Evolutionary conservation across 2,888 invertebrate species (phyloP), one percentile per base, ranked within the genome.

Genomic region (Lithophane leautieri): DNA sequence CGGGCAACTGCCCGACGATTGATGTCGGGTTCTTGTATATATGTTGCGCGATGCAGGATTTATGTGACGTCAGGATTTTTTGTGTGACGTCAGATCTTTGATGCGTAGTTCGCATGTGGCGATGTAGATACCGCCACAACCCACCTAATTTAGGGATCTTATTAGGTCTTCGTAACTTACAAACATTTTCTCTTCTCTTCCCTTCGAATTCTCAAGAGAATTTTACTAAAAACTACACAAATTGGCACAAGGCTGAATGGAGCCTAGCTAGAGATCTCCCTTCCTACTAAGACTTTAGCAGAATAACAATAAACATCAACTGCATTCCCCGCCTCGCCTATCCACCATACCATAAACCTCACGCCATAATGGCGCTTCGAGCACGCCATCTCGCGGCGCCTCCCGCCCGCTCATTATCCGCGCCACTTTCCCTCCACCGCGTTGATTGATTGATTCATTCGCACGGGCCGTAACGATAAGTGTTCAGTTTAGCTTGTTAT

Each of bases 401-500:
- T 80, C 81, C 83, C 86, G 84, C 90, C 84, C 88, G 86, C 92
- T 93, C 93, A 93, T 93, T 93, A 93, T 80, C 83, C 89, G 84
- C 86, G 82, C 83, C 85, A 83, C 86, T 87, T 86, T 84, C 86
- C 89, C 85, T 87, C 87, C 83, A 82, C 85, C 83, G 76, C 83
- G 89, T 86, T 91, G 90, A 91, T 92, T 93, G 93, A 94, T 94
- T 93, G 93, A 93, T 94, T 94, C 90, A 91, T 92, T 91, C 91
- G 85, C 78, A 76, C 79, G 85, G 86, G 76, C 90, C 88, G 90
- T 88, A 90, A 90, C 93, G 93, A 91, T 93, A 93, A 94, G 93
- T 93, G 93, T 90, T 91, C 91, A 90, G 91, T 91, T 91, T 91
- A 91, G 91, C 92, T 91, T 91, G 92, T 93, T 93, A 93, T 93